Base-by-base conservation (phyloP, 2,113 vertebrate genomes). In the Tragelaphus imberbis region DNA sequence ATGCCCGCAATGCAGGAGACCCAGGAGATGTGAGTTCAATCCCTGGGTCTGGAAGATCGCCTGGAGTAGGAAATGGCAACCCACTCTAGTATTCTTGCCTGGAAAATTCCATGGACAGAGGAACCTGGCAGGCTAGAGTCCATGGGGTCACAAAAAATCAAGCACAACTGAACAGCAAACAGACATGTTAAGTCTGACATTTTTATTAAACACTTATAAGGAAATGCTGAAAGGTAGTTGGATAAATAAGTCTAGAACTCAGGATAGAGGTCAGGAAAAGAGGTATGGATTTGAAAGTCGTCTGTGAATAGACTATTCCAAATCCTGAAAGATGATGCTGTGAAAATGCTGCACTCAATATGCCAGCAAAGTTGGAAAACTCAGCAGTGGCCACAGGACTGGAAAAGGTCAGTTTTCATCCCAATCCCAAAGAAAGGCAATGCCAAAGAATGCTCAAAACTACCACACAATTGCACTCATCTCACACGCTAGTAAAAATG, bases 151-250 rank as follows among this genome's bases (percentile, higher is more conserved):
- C 71, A 44, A 77, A 44, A 23, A 14, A 44, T 44, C 36, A 44
- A 40, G 6, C 23, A 7, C 0, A 0, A 77, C 71, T 27, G 23
- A 77, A 27, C 23, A 77, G 27, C 0, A 12, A 77, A 77, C 23
- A 77, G 25, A 55, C 79, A 61, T 49, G 65, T 71, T 59, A 68
- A 47, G 13, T 80, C 63, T 85, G 65, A 84, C 16, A 55, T 53
- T 88, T 81, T 71, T 61, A 61, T 55, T 81, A 82, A 91, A 82
- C 11, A 94, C 58, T 75, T 51, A 59, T n/a, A 28, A 58, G 56
- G 63, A 88, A 79, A 56, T 58, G 15, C 36, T 63, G 40, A 77
- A 95, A 82, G 25, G 1, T 25, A 51, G 53, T 59, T 91, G 61
- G 47, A 65, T 49, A 87, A 40, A 28, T 87, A 63, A 93, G 19